phyloP scores from a whole-genome alignment of 1,140 invertebrate species.

The Lasioglossum baleicum region DNA sequence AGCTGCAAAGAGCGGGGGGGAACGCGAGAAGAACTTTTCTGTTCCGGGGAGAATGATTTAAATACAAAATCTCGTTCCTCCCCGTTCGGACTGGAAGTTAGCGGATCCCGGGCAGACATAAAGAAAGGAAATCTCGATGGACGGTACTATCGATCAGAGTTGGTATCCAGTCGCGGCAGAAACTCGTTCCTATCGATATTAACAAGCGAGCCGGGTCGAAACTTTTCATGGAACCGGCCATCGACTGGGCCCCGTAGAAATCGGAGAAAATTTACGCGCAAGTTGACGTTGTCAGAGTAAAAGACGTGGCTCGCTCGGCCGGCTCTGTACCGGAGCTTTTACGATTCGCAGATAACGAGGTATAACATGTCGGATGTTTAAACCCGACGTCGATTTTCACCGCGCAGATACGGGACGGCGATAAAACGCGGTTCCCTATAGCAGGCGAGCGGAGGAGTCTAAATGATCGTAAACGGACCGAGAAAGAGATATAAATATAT shows the following conservation, averaged over 20 bases:
- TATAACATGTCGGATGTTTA: conserved; percentile 9
- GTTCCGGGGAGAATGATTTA: background rate
- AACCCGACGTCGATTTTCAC: conserved; percentile 11
- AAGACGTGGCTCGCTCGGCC: background rate
- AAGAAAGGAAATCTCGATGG: conserved; percentile 1
- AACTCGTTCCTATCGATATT: background rate
- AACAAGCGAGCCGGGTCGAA: background rate
- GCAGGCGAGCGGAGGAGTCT: background rate
- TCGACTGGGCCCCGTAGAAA: background rate
- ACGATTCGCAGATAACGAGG: conserved; percentile 16
- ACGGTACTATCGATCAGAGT: background rate
- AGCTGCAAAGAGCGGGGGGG: no score
- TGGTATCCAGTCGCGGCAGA: background rate
- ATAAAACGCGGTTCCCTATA: background rate
- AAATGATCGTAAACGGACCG: conserved; percentile 14
- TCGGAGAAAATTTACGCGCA: conserved; percentile 2
- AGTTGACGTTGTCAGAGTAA: conserved; percentile 2
- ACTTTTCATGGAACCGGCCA: background rate
- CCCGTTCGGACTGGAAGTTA: background rate
- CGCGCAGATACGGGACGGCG: background rate
- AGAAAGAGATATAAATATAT: no score
- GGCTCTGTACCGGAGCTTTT: background rate
- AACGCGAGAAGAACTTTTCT: background rate
- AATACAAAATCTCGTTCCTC: background rate
- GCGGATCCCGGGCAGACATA: background rate